A percentile compares a stretch with the other conserved stretches of the same genome.
Conservation (phyloP, 2,888 invertebrate genomes). For the Zaprionus lineosus region DNA sequence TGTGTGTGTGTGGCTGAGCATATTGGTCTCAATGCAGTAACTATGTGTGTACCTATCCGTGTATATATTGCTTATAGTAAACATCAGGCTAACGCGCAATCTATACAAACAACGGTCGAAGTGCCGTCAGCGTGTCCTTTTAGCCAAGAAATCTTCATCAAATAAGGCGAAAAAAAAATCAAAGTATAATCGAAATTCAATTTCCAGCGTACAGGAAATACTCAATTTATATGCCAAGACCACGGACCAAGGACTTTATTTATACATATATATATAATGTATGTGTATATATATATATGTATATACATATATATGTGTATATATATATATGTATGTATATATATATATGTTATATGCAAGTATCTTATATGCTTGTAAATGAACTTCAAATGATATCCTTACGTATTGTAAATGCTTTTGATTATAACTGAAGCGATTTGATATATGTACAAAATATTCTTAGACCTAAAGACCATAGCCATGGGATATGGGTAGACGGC, state of each 20-base stretch:
- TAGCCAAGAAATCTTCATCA: conserved; percentile 39
- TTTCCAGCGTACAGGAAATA: conserved; percentile 17
- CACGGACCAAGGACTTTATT: conserved; percentile 15
- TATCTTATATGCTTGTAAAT: too few species aligned
- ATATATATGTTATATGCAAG: too few species aligned
- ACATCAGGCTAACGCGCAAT: conserved; percentile 74
- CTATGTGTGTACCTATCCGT: conserved; percentile 44
- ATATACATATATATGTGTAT: too few species aligned
- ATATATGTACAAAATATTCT: conserved; percentile 43
- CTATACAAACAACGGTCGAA: conserved; percentile 56
- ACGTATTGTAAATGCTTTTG: conserved; percentile 8
- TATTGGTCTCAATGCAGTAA: conserved; percentile 67
- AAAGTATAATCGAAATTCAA: conserved; percentile 2
- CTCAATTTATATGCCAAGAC: conserved; percentile 4
- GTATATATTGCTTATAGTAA: conserved; percentile 82
- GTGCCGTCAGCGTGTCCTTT: conserved; percentile 51
- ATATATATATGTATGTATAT: too few species aligned
- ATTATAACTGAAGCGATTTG: conserved; percentile 34
- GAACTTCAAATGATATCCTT: conserved; percentile 24
- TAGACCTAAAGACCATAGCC: conserved; percentile 25
- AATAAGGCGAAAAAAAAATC: conserved; percentile 23
- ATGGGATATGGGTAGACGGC: too few species aligned
- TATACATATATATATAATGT: not conserved
- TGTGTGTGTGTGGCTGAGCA: conserved; percentile 40
- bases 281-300: not conserved